Conservation (phyloP, 1,140 invertebrate genomes). For the Neoseiulus cucumeris region DNA sequence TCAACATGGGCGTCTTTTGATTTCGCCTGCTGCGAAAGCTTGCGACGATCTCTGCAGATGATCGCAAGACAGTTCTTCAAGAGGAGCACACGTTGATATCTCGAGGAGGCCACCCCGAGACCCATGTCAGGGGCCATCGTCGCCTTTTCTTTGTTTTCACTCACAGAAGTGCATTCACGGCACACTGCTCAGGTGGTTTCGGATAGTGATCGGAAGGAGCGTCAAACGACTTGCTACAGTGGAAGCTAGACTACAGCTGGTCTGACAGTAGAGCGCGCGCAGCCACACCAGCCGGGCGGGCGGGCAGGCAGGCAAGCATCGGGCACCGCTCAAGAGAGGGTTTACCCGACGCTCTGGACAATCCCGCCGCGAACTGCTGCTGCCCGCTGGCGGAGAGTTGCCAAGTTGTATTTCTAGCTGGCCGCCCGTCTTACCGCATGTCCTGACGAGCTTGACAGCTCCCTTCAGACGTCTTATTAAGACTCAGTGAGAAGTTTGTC, state of each 20-base stretch:
- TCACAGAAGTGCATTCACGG: neutral
- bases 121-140: conserved; percentile 8
- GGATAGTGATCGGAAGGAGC: neutral
- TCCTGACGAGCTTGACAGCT: too few species aligned
- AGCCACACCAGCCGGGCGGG: too few species aligned
- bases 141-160: neutral
- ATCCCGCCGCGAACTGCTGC: too few species aligned
- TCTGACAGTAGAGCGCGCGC: neutral
- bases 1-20: conserved; percentile 9
- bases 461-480: too few species aligned
- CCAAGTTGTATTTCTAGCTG: too few species aligned
- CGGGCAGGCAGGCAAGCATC: too few species aligned
- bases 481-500: too few species aligned
- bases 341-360: too few species aligned
- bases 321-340: too few species aligned
- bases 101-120: conserved; percentile 4
- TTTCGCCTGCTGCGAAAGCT: conserved; percentile 3
- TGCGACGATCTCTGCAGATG: neutral
- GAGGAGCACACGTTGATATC: conserved; percentile 8
- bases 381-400: too few species aligned
- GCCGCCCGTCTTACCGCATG: too few species aligned
- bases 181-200: too few species aligned
- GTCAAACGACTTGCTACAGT: neutral
- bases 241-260: neutral
- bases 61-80: conserved; percentile 5